These are phyloP conservation scores for Enteromius paludinosus DNA, from an alignment of 2,797 vertebrate species.

Conservation along the genomic window DNA sequence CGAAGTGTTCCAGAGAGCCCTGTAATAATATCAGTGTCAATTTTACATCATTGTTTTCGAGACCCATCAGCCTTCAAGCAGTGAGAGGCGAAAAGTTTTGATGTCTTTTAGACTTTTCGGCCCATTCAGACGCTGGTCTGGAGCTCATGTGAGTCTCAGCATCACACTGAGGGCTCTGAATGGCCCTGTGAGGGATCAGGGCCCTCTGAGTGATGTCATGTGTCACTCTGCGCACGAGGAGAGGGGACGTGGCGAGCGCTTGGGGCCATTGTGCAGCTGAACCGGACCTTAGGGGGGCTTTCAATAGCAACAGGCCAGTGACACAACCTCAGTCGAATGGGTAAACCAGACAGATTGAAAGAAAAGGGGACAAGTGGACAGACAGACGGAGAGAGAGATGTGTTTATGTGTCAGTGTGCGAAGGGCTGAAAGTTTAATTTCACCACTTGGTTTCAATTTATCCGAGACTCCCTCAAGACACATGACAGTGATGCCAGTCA, in stretches of 20 bases:
- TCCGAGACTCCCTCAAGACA: slow-evolving; percentile 56
- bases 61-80: slow-evolving; percentile 1
- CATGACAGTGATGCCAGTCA: slow-evolving; percentile 49
- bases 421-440: slow-evolving; percentile 53
- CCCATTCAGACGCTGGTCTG: slow-evolving; percentile 33
- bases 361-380: slow-evolving; percentile 35
- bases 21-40: not conserved
- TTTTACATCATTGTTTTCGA: not conserved
- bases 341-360: slow-evolving; percentile 52
- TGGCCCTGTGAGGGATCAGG: slow-evolving; percentile 28
- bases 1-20: not conserved
- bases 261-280: slow-evolving; percentile 29
- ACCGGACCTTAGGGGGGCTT: slow-evolving; percentile 24
- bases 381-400: slow-evolving; percentile 42
- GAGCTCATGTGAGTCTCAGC: slow-evolving; percentile 41
- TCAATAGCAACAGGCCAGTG: slow-evolving; percentile 43
- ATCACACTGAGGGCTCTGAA: slow-evolving; percentile 29
- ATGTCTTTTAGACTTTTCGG: slow-evolving; percentile 20
- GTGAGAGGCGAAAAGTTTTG: slow-evolving; percentile 7
- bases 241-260: slow-evolving; percentile 32
- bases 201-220: slow-evolving; percentile 32
- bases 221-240: slow-evolving; percentile 33
- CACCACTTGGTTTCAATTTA: slow-evolving; percentile 55
- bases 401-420: slow-evolving; percentile 54
- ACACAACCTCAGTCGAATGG: slow-evolving; percentile 33